These are phyloP conservation scores for Calcarius ornatus DNA, from an alignment of 2,113 vertebrate species.

Conservation along the genomic window DNA sequence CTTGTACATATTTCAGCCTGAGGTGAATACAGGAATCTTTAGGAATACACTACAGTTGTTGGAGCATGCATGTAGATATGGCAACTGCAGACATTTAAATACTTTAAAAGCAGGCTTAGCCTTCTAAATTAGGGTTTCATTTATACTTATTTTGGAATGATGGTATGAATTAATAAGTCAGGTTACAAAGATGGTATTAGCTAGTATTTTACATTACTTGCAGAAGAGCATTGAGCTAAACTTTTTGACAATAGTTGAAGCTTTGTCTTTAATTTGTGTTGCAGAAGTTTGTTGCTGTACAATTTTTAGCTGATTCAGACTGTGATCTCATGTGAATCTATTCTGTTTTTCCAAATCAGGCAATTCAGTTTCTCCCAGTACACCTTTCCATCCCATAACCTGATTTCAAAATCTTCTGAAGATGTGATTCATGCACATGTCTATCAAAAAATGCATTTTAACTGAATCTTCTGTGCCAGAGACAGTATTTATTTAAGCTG, in stretches of 20 bases:
- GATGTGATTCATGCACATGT: not conserved
- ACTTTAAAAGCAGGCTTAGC: not conserved
- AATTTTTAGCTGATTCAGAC: not conserved
- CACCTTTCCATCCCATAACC: not conserved
- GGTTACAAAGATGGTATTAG: not conserved
- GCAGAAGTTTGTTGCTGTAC: not conserved
- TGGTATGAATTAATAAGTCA: not conserved
- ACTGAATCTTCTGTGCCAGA: not conserved
- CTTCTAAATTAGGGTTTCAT: not conserved
- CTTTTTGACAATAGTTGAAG: not conserved
- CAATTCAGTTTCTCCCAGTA: not conserved
- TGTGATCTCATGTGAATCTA: not conserved
- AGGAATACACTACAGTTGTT: not conserved
- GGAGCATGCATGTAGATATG: accelerated
- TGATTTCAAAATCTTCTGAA: not conserved
- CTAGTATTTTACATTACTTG: not conserved
- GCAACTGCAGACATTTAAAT: not conserved
- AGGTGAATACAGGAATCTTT: not conserved
- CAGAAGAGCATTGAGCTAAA: not conserved
- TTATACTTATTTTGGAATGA: not conserved
- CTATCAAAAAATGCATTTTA: not conserved
- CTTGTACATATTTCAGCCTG: not conserved
- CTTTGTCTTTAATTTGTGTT: not conserved
- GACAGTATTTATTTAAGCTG: not conserved
- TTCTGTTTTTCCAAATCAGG: not conserved